These are phyloP conservation scores for Nesoenas mayeri DNA, from an alignment of 2,113 vertebrate species.

Conservation along the genomic window DNA sequence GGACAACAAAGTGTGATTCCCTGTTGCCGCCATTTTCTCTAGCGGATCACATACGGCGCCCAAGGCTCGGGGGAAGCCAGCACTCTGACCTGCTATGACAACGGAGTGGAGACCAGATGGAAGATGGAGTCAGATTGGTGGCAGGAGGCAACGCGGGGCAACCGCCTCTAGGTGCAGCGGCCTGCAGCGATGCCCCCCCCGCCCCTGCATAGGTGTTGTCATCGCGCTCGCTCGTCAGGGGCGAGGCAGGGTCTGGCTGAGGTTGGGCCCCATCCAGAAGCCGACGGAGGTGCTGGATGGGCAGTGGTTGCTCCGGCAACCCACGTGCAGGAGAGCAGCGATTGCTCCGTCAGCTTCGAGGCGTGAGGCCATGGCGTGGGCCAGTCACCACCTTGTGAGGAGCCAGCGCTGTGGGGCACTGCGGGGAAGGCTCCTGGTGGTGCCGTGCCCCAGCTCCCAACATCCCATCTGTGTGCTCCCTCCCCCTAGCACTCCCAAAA, in stretches of 20 bases:
- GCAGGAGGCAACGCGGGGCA: conserved; percentile 33
- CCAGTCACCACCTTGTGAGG: not conserved
- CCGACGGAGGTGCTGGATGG: not conserved
- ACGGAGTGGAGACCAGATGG: conserved; percentile 37
- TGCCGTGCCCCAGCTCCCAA: not conserved
- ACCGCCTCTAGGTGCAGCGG: not conserved
- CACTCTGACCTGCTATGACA: not conserved
- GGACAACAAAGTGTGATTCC: conserved; percentile 76
- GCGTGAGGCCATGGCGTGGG: not conserved
- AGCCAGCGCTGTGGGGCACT: not conserved
- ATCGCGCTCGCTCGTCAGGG: not conserved
- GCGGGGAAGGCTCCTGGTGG: not conserved
- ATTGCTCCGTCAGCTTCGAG: not conserved
- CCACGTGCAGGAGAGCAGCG: not conserved
- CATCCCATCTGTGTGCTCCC: no score
- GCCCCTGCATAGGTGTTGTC: not conserved
- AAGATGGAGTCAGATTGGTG: conserved; percentile 5
- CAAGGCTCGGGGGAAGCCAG: not conserved
- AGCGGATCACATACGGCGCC: conserved; percentile 75
- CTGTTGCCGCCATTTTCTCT: conserved; percentile 86
- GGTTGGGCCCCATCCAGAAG: no score
- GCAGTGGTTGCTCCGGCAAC: no score
- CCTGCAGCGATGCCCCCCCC: conserved; percentile 65
- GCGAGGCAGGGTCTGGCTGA: conserved; percentile 35
- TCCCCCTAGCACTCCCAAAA: not conserved